A percentile compares a stretch with the other conserved stretches of the same genome.
phyloP scores from a whole-genome alignment of 2,113 vertebrate genomes.

The Zingel zingel region DNA sequence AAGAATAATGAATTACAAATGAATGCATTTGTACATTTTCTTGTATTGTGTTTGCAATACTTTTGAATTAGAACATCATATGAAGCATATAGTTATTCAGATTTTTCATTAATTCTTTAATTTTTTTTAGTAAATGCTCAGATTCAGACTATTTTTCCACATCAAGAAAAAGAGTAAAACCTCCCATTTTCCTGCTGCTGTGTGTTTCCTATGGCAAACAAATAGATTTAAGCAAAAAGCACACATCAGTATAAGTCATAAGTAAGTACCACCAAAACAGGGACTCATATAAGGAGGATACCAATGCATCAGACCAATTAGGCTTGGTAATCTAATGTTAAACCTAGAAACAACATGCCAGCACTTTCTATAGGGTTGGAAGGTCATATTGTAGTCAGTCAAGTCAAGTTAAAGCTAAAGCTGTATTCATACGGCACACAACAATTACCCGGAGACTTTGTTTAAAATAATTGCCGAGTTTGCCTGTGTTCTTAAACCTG shows the following conservation, averaged over 20 bases:
- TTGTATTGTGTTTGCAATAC: not conserved
- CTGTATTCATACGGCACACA: not conserved
- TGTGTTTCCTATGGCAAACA: not conserved
- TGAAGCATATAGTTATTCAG: not conserved
- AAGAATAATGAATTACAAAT: not conserved
- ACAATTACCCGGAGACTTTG: constrained; percentile 4
- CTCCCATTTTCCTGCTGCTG: not conserved
- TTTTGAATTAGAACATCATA: not conserved
- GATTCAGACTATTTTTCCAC: not conserved
- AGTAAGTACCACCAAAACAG: not conserved
- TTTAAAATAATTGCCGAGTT: constrained; percentile 4
- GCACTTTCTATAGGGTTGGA: not conserved
- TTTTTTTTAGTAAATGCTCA: not conserved
- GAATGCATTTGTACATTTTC: not conserved
- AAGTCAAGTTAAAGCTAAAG: constrained; percentile 18
- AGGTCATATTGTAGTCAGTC: constrained; percentile 5
- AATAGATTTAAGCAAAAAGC: not conserved
- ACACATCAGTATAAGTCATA: not conserved
- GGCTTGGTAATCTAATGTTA: not conserved
- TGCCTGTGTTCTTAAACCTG: constrained; percentile 10
- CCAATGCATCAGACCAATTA: not conserved
- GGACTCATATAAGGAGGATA: not conserved
- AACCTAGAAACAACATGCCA: not conserved
- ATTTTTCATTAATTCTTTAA: not conserved
- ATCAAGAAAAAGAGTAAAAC: not conserved